A percentile compares a stretch with the other conserved stretches of the same genome.
phyloP scores from a whole-genome alignment of 2,113 vertebrate genomes.

The Tympanuchus pallidicinctus region DNA sequence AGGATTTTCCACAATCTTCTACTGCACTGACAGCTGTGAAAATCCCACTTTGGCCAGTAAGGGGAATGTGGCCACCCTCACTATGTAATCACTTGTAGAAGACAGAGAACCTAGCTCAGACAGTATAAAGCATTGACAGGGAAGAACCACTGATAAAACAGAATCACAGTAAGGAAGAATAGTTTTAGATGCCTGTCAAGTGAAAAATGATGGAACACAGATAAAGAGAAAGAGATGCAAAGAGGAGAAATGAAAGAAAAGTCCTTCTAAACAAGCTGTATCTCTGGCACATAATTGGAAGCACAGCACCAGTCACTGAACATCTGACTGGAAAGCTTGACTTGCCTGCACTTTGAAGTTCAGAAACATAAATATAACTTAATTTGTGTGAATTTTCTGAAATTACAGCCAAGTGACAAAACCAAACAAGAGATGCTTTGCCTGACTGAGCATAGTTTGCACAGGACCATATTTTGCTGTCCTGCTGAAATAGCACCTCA shows the following conservation, averaged over 20 bases:
- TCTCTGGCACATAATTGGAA: not conserved
- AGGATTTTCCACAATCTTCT: not conserved
- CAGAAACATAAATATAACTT: not conserved
- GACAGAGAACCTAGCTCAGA: not conserved
- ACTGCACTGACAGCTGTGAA: not conserved
- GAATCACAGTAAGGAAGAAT: not conserved
- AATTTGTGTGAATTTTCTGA: slow-evolving; percentile 17
- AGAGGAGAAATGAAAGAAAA: not conserved
- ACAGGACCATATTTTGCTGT: not conserved
- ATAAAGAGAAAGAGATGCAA: not conserved
- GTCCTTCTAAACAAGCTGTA: not conserved
- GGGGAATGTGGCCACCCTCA: not conserved
- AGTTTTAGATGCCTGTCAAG: not conserved
- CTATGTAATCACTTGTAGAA: not conserved
- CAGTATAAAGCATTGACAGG: not conserved
- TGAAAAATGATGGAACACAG: not conserved
- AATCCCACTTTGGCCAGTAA: not conserved
- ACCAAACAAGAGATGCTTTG: not conserved
- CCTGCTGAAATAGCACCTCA: not conserved
- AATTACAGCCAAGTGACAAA: not conserved
- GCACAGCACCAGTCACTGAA: not conserved
- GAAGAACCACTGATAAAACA: not conserved
- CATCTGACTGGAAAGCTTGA: not conserved
- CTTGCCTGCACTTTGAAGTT: not conserved
- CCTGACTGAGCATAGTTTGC: not conserved